Percentiles rank a stretch among this genome's conserved stretches.
Evolutionary conservation across 1,140 invertebrate species (phyloP).

Genomic region (Drosophila jambulina): DNA sequence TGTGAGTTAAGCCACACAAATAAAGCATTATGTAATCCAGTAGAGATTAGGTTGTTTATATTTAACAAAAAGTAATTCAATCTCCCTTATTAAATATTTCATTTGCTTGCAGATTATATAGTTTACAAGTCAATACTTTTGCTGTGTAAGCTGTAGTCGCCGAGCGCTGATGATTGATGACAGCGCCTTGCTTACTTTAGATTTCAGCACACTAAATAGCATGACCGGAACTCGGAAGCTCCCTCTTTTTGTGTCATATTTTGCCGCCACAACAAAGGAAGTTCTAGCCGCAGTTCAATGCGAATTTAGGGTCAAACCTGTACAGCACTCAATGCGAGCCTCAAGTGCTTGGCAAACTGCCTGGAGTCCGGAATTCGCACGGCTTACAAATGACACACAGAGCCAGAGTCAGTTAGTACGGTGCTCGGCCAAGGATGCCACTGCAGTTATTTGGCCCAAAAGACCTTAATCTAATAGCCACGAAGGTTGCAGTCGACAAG

Average conservation of each 20-base stretch:
- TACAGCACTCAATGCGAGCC: slow-evolving; percentile 16
- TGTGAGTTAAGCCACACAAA: not conserved
- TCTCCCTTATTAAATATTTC: not conserved
- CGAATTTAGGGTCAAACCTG: slow-evolving; percentile 19
- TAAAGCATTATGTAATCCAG: not conserved
- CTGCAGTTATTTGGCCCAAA: slow-evolving; percentile 56
- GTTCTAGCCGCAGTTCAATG: slow-evolving; percentile 31
- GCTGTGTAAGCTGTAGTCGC: not conserved
- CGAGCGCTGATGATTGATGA: slow-evolving; percentile 26
- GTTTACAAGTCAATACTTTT: slow-evolving; percentile 8
- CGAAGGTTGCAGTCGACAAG: slow-evolving; percentile 72
- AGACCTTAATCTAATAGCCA: slow-evolving; percentile 76
- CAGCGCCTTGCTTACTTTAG: slow-evolving; percentile 45
- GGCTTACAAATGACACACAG: slow-evolving; percentile 23
- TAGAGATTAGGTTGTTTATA: not conserved
- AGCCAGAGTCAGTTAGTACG: slow-evolving; percentile 32
- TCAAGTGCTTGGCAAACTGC: slow-evolving; percentile 45
- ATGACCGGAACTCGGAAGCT: slow-evolving; percentile 61
- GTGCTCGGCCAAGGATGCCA: slow-evolving; percentile 56
- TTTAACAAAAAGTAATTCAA: not conserved
- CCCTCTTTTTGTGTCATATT: slow-evolving; percentile 32
- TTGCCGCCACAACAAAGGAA: slow-evolving; percentile 51
- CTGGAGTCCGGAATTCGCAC: slow-evolving; percentile 26
- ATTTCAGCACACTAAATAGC: slow-evolving; percentile 55
- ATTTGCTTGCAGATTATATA: not conserved